Base-by-base conservation (phyloP, 2,888 invertebrate species). In the Boloria euphrosyne region DNA sequence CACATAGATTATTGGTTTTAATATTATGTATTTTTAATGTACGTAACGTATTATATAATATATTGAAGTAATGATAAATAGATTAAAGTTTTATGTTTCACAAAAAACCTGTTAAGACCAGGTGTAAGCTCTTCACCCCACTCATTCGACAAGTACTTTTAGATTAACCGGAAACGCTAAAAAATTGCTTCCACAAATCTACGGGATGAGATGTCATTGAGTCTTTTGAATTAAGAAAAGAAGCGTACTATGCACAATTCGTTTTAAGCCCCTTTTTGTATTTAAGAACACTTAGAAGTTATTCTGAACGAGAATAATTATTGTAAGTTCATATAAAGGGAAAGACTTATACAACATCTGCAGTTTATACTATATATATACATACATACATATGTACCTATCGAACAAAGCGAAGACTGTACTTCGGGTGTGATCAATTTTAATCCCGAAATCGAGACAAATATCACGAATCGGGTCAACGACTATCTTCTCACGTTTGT, bases 401-500 rank as follows among this genome's bases (percentile, higher is more conserved):
- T 82, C 84, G 84, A 79, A 86, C 87, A 89, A 87, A 86, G 87
- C 84, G 82, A 83, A 88, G 86, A 83, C 83, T 82, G 80, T 73
- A 79, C 85, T 85, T 86, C 84, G 79, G 80, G 80, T 81, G 80
- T 82, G 85, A 88, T 88, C 89, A 83, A 80, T 85, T 86, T 84
- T 91, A 90, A 92, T 91, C 92, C 85, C 78, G 80, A 75, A 88
- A 90, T 88, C 87, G 90, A 85, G 86, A 83, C 87, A 88, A 90
- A 88, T 85, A 88, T 90, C 92, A 92, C 92, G 92, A 90, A 87
- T 86, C 84, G 85, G 90, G 90, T 90, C 90, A 89, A 82, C 84
- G 85, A 85, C 87, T 87, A 88, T 89, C 89, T 91, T 92, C 90
- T 90, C 91, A 91, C 90, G 91, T 90, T 90, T 90, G 89, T 90